phyloP scores from a whole-genome alignment of 53 echinoderm and acorn worm species.

The Arbacia lixula region DNA sequence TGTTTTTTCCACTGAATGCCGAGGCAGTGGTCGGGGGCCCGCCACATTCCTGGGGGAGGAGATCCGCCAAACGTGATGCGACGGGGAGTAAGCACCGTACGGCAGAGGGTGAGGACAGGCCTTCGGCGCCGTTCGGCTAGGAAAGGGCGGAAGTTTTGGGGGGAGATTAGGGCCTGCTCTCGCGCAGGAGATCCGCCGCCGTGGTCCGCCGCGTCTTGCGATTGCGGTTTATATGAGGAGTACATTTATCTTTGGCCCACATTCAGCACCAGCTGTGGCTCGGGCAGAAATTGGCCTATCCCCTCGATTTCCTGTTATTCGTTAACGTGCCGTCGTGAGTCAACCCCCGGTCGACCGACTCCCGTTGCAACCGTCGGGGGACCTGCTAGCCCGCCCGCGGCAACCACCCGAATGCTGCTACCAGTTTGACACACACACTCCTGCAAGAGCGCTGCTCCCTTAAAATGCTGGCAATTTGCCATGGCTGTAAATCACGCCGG shows the following conservation, averaged over 20 bases:
- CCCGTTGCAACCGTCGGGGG: neutral
- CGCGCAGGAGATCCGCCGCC: too few species aligned
- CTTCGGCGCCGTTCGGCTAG: neutral
- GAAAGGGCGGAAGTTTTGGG: neutral
- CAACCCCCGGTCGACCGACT: neutral
- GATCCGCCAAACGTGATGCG: neutral
- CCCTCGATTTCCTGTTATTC: conserved; percentile 61
- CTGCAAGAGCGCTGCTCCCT: too few species aligned
- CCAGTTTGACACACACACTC: too few species aligned
- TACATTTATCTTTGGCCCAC: conserved; percentile 11
- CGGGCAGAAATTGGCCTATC: conserved; percentile 54
- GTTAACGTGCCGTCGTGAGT: conserved; percentile 30
- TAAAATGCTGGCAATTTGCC: too few species aligned
- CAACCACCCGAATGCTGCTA: too few species aligned
- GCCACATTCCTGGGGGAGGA: neutral
- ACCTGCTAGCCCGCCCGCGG: neutral
- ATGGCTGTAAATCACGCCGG: too few species aligned
- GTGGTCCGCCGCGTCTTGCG: neutral
- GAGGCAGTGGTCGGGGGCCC: conserved; percentile 1
- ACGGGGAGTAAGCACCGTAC: too few species aligned
- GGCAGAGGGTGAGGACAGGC: neutral
- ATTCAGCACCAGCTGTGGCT: conserved; percentile 33
- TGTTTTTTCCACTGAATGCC: conserved; percentile 52
- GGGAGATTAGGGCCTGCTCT: too few species aligned
- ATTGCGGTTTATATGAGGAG: neutral